Conservation (phyloP, 1,140 invertebrate genomes). For the Lepidostoma basale region DNA sequence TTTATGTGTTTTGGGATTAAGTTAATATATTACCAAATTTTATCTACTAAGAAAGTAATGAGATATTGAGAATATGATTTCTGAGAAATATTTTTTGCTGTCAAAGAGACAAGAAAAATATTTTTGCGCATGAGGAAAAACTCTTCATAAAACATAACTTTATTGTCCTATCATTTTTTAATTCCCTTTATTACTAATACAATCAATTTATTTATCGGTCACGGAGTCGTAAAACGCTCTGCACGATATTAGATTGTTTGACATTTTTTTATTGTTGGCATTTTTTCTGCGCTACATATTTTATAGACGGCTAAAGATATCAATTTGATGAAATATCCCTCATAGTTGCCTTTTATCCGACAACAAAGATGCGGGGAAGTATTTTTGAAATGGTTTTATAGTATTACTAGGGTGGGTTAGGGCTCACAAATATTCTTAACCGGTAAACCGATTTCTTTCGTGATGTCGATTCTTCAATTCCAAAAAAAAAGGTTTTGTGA, state of each 20-base stretch:
- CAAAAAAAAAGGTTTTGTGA: too few relatives aligned
- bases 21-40: too few relatives aligned
- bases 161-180: slow-evolving; percentile 27
- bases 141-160: too few relatives aligned
- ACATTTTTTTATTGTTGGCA: slow-evolving; percentile 16
- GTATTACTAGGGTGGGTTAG: slow-evolving; percentile 1
- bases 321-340: slow-evolving; percentile 47
- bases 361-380: slow-evolving; percentile 22
- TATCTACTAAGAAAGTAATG: too few relatives aligned
- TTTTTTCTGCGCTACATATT: slow-evolving; percentile 24
- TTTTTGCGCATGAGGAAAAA: too few relatives aligned
- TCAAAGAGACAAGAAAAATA: too few relatives aligned
- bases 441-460: too few relatives aligned
- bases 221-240: slow-evolving; percentile 27
- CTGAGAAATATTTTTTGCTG: too few relatives aligned
- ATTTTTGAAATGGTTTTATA: slow-evolving; percentile 4
- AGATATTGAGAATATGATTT: too few relatives aligned
- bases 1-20: too few relatives aligned
- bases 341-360: slow-evolving; percentile 21
- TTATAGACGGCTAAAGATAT: slow-evolving; percentile 45
- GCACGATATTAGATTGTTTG: slow-evolving; percentile 24
- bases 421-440: not conserved
- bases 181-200: slow-evolving; percentile 36
- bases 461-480: too few relatives aligned
- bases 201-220: slow-evolving; percentile 32